Base-by-base conservation (phyloP, 2,888 invertebrate species). In the Pyrocoelia pectoralis region DNA sequence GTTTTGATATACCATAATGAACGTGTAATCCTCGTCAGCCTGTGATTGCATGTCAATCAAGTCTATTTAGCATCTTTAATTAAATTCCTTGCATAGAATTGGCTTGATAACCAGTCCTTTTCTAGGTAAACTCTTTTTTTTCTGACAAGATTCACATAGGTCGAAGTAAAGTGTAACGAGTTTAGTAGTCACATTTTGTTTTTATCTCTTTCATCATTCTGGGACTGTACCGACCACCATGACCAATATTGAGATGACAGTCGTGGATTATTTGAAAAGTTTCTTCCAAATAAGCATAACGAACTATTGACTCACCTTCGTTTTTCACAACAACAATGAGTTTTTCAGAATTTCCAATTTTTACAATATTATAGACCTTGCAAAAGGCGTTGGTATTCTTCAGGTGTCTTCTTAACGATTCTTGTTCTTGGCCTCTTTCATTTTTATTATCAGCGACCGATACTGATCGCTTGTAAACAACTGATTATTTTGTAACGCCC, bases 1-100 rank as follows among this genome's bases (percentile, higher is more conserved):
- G 51, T 77, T 76, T 66, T 77, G 76, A 56, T 77, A 76, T 1
- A 75, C 74, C 40, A 79, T 50, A 17, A 78, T 74, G 56, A 77
- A 78, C 49, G 74, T 77, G 63, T 61, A 75, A 18, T 73, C 61
- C 12, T 68, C 65, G 68, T 79, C 77, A 5, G 46, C 12, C 9
- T 46, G 49, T n/a, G 50, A n/a, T 33, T 61, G 50, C 55, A 61
- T 49, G 40, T 55, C 24, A 6, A 56, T 61, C 1, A 61, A 17
- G 50, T 61, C 51, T 2, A 61, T 24, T 50, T 61, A 55, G 46
- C 56, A 61, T n/a, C 56, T 40, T 1, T 40, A 51, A 19, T 61
- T 61, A 4, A 56, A 40, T n/a, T 61, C 19, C 6, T 12, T 43
- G 5, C n/a, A 10, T 8, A 56, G 8, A 5, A 51, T 56, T 10